Base-by-base conservation (phyloP, 2,797 vertebrate species). In the Rhinichthys osculus region DNA sequence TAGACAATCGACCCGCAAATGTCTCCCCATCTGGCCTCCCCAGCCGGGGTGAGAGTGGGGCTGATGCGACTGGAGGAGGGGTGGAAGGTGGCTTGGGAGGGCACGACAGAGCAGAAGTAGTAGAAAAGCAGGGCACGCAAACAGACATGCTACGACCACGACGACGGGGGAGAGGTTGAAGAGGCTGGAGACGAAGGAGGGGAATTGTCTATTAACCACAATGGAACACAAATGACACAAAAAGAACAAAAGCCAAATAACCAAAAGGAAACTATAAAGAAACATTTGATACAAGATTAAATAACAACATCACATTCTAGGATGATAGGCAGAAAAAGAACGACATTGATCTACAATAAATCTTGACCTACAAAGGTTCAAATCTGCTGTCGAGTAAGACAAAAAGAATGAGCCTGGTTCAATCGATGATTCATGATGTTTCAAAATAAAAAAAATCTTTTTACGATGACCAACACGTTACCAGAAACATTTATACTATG, bases 61-160 rank as follows among this genome's bases (percentile, higher is more conserved):
- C 87, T 78, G 91, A 88, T 93, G 93, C 89, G 93, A 87, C 96
- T 89, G 96, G 96, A 95, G 97, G 96, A 95, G 96, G 95, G 92
- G 96, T 97, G 94, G 95, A 95, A 90, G 96, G 94, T 93, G 93
- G 95, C 95, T 91, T 93, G 86, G 91, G 92, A 91, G 90, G 91
- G 81, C 88, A 87, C 90, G 94, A 95, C 91, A 92, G 85, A 94
- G 91, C 92, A 67, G 95, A 90, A 92, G 94, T 93, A 93, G 95
- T 95, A 94, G 96, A 96, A 93, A 96, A 96, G 92, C 96, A 96
- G 92, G 98, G 96, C 82, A 97, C 95, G 94, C 97, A 98, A 95
- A 99, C 93, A 81, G 97, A 99, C 97, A 99, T 99, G 98, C 98
- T 99, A 98, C 97, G 96, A 95, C 96, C 96, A 95, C 96, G 97